A percentile compares a stretch with the other conserved stretches of the same genome.
Evolutionary conservation across 1,140 invertebrate species (phyloP).

Genomic region (Heliconius congener): DNA sequence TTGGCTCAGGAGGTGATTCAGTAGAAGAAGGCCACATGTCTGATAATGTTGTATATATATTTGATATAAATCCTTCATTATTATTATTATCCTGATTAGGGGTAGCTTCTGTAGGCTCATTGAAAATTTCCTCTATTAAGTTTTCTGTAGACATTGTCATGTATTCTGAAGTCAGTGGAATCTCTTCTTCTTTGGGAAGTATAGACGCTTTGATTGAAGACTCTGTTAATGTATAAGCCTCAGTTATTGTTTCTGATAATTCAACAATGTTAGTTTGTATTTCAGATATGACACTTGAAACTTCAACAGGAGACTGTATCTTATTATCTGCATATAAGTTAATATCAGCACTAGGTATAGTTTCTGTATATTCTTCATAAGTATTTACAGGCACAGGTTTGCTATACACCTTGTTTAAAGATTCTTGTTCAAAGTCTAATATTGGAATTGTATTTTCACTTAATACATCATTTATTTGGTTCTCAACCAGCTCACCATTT

Average conservation of each 20-base stretch:
- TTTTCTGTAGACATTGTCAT: constrained; percentile 33
- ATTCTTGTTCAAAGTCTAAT: constrained; percentile 15
- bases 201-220: constrained; percentile 19
- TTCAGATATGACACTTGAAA: constrained; percentile 22
- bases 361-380: constrained; percentile 31
- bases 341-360: constrained; percentile 32
- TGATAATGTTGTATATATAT: constrained; percentile 57
- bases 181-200: constrained; percentile 21
- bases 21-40: constrained; percentile 56
- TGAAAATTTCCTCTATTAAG: constrained; percentile 45
- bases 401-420: constrained; percentile 6
- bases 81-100: constrained; percentile 45
- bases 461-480: constrained; percentile 14
- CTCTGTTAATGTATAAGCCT: constrained; percentile 29
- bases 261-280: constrained; percentile 21
- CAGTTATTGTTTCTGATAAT: constrained; percentile 16
- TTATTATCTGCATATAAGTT: constrained; percentile 10
- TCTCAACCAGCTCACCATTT: constrained; percentile 29
- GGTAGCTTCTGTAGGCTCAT: constrained; percentile 39
- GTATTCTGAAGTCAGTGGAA: constrained; percentile 24
- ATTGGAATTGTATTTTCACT: constrained; percentile 16
- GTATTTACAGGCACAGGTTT: constrained; percentile 1
- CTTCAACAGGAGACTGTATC: neutral
- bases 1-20: constrained; percentile 50
- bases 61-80: constrained; percentile 52